Evolutionary conservation across 64 coral and sea anemone species (phyloP), one percentile per base, ranked within the genome.

Genomic region (Dendronephthya gigantea): DNA sequence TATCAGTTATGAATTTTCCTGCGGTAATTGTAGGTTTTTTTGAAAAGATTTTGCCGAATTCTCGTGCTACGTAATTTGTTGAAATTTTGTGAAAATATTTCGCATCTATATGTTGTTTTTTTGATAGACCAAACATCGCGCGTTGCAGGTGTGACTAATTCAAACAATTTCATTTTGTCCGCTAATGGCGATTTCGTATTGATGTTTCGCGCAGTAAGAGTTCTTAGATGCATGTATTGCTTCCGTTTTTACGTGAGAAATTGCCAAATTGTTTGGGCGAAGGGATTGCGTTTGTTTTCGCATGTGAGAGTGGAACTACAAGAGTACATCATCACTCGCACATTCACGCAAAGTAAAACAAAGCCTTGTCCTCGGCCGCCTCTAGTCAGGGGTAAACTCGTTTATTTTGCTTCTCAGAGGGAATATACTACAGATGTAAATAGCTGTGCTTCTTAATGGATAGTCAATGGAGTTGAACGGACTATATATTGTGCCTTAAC

Each of bases 261-360:
- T 62, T 45, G 41, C 41, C 4, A 45, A 6, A 45, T 45, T 45
- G 41, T 45, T 45, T 45, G 41, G 41, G 41, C 4, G 41, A 62
- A n/a, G 25, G 19, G 55, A 19, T 27, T 12, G 1, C 25, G 55
- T 7, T 62, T 5, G 19, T n/a, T 27, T 62, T 22, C 16, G 19
- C 17, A 62, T 62, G 55, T 22, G 55, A 62, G 55, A 9, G 25
- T 62, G 41, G 11, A 45, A 5, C 55, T 17, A n/a, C 55, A 19
- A 29, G 36, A 29, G 30, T 33, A 4, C 69, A n/a, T 75, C 35
- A 75, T 37, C 30, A 35, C 72, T 79, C 72, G 1, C 68, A 34
- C 72, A 19, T 79, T 79, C 72, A 79, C 22, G 72, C 28, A 12
- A 79, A 34, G 72, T 16, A 79, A 79, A 79, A 79, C 72, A 79